A percentile compares a stretch with the other conserved stretches of the same genome.
phyloP scores from a whole-genome alignment of 2,888 invertebrate genomes.

The Eumerus sabulonum region DNA sequence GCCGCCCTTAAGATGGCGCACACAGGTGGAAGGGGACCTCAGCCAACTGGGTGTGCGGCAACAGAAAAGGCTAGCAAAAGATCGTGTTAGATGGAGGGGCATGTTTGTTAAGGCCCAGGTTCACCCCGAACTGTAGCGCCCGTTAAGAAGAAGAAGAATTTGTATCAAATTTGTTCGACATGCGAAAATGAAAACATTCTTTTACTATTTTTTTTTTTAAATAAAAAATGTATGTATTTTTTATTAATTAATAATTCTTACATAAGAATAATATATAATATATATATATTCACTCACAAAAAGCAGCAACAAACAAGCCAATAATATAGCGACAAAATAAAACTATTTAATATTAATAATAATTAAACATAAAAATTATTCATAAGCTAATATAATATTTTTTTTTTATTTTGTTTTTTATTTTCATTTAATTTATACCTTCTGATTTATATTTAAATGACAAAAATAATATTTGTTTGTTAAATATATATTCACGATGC shows the following conservation, averaged over 20 bases:
- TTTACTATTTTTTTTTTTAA: conserved; percentile 58
- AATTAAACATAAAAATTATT: conserved; percentile 55
- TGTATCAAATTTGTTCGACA: too few relatives aligned
- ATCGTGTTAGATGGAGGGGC: too few relatives aligned
- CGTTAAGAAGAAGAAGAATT: too few relatives aligned
- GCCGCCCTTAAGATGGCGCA: too few relatives aligned
- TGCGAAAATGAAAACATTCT: conserved; percentile 34
- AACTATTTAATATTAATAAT: conserved; percentile 64
- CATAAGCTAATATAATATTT: conserved; percentile 61
- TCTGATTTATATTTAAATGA: conserved; percentile 32
- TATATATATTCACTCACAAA: conserved; percentile 75
- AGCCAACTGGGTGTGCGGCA: too few relatives aligned
- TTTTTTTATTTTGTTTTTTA: conserved; percentile 20
- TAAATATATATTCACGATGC: conserved; percentile 46
- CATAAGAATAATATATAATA: conserved; percentile 69
- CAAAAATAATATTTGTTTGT: conserved; percentile 47
- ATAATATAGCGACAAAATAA: conserved; percentile 70
- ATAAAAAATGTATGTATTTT: conserved; percentile 68
- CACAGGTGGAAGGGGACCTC: too few relatives aligned
- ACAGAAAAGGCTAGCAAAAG: too few relatives aligned
- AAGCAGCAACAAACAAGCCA: conserved; percentile 78
- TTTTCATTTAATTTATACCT: conserved; percentile 16
- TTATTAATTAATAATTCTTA: conserved; percentile 69
- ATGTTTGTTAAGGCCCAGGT: too few relatives aligned
- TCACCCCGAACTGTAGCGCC: too few relatives aligned